Evolutionary conservation across 2,888 invertebrate genomes (phyloP).

Genomic region (Monochamus alternatus): DNA sequence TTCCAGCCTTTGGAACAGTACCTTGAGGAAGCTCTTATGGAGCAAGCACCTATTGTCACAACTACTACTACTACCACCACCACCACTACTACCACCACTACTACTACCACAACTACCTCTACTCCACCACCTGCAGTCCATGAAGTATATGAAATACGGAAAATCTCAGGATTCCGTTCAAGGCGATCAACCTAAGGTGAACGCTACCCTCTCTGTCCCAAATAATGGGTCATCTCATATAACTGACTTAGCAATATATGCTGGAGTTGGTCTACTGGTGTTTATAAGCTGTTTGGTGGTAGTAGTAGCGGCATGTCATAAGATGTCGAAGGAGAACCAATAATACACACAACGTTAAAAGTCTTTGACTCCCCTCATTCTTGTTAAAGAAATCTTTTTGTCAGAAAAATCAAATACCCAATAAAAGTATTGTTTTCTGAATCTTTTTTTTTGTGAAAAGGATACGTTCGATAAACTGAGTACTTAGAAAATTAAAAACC

Average conservation of each 20-base stretch:
- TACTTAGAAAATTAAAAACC: too few relatives aligned
- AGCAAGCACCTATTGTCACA: background rate
- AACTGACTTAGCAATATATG: background rate
- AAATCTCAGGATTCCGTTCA: background rate
- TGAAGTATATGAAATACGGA: background rate
- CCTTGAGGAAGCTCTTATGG: constrained; percentile 1
- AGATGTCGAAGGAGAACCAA: constrained; percentile 4
- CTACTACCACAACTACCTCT: too few relatives aligned
- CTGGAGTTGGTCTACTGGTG: background rate
- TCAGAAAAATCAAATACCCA: too few relatives aligned
- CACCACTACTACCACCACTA: background rate
- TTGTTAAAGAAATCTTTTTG: background rate
- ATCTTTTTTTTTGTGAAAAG: too few relatives aligned
- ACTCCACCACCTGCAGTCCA: background rate
- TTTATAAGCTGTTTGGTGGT: background rate
- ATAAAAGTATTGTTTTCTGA: too few relatives aligned
- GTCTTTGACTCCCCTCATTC: background rate
- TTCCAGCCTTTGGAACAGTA: constrained; percentile 14
- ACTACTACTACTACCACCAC: constrained; percentile 7
- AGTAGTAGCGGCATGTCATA: constrained; percentile 1
- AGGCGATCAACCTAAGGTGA: background rate
- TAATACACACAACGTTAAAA: background rate
- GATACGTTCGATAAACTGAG: too few relatives aligned
- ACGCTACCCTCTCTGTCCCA: background rate
- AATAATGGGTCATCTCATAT: background rate